Evolutionary conservation across 2,113 vertebrate species (phyloP).

Genomic region (Tor tambroides): DNA sequence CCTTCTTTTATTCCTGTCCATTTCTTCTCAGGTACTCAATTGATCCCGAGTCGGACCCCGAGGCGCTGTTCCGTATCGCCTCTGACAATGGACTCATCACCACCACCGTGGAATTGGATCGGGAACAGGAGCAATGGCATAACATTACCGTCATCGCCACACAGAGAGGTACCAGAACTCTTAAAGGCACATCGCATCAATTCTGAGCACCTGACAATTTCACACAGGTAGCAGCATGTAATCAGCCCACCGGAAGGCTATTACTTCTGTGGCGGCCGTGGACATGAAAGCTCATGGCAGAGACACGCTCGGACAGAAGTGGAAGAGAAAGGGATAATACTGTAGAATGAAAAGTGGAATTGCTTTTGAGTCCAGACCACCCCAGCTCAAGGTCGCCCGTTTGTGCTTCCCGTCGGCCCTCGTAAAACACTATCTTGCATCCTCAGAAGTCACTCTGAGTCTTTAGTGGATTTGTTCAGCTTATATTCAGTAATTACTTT

Average conservation of each 20-base stretch:
- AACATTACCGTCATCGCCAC: slow-evolving; percentile 88
- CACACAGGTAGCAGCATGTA: slow-evolving; percentile 25
- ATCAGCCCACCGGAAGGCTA: slow-evolving; percentile 18
- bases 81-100: slow-evolving; percentile 84
- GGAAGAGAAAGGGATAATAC: slow-evolving; percentile 14
- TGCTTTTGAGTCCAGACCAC: not conserved
- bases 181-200: not conserved
- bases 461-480: slow-evolving; percentile 3
- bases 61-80: slow-evolving; percentile 84
- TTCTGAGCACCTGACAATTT: not conserved
- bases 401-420: not conserved
- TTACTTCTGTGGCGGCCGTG: not conserved
- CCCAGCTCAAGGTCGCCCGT: not conserved
- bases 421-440: slow-evolving; percentile 19
- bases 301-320: not conserved
- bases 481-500: slow-evolving; percentile 9
- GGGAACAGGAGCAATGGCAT: slow-evolving; percentile 84
- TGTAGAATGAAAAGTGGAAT: not conserved
- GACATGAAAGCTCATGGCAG: not conserved
- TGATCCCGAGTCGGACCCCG: slow-evolving; percentile 84
- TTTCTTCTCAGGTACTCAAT: slow-evolving; percentile 81
- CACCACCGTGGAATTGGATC: slow-evolving; percentile 82
- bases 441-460: not conserved
- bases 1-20: not conserved
- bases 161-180: slow-evolving; percentile 80